Evolutionary conservation across 2,797 vertebrate species (phyloP), one percentile per base, ranked within the genome.

Genomic region (Apogon hyalosoma): DNA sequence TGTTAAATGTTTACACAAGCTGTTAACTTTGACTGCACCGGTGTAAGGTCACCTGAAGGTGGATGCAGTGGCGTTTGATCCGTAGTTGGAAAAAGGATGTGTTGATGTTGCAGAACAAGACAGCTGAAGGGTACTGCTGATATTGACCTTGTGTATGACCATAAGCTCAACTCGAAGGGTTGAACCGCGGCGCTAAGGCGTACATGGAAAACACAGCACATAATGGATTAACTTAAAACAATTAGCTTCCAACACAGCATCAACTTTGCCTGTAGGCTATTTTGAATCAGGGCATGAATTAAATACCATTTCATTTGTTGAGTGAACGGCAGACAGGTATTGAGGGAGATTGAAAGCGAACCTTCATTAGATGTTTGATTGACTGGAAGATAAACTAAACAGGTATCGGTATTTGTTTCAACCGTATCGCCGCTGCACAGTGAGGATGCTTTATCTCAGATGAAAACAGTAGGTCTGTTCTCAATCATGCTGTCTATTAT

Each of bases 71-170:
- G 73, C 50, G 76, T 87, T 91, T 81, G 68, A 90, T 87, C 76
- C 69, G 69, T 19, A 51, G 65, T 82, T 43, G 48, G 71, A 77
- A 81, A 58, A 67, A 52, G 71, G 81, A 90, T 87, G 86, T 89
- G 86, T 84, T 79, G 84, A 85, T 85, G 86, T 76, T 86, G 84
- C 86, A 83, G 64, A 85, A 79, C 70, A 78, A 61, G 54, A 72
- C 51, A 53, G 79, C 85, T 80, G 50, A 71, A 80, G 81, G 85
- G 78, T 64, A 73, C 66, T 13, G 3, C 77, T 51, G 69, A 36
- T 73, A 61, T 21, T 83, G 77, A 88, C 84, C 85, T 88, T 89
- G 80, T 40, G 48, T 56, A 47, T 38, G 73, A 70, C 85, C 71
- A 65, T 38, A 63, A 54, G 61, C 78, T 76, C 79, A 63, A 75